phyloP scores from a whole-genome alignment of 2,888 invertebrate species.

The Abrostola triplasia region DNA sequence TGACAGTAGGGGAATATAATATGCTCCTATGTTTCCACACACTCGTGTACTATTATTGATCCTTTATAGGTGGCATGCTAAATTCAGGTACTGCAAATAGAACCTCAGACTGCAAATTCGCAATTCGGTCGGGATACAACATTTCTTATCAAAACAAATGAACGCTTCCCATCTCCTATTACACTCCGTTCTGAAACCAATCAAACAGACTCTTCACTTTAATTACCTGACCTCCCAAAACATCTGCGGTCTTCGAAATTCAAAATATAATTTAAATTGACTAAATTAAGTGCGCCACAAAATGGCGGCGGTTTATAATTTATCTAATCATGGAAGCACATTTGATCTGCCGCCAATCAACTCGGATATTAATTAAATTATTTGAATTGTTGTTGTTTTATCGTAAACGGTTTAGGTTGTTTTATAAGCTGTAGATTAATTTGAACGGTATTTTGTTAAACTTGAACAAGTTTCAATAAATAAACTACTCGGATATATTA shows the following conservation, averaged over 20 bases:
- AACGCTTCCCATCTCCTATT: conserved; percentile 20
- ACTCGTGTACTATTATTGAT: no score
- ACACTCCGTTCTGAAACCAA: conserved; percentile 37
- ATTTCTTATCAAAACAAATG: conserved; percentile 26
- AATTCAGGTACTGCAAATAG: no score
- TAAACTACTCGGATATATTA: no score
- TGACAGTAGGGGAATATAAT: no score
- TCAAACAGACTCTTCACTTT: conserved; percentile 63
- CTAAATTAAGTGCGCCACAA: conserved; percentile 58
- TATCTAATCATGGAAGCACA: conserved; percentile 51
- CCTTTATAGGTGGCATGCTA: no score
- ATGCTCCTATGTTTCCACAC: no score
- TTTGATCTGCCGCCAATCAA: conserved; percentile 50
- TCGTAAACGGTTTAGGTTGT: background rate
- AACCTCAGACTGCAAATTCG: no score
- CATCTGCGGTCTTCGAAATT: conserved; percentile 70
- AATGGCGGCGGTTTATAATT: conserved; percentile 53
- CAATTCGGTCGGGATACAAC: background rate
- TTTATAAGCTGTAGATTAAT: no score
- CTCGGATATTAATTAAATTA: conserved; percentile 51
- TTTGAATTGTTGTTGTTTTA: conserved; percentile 14
- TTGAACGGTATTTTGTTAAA: no score
- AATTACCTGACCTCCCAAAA: conserved; percentile 68
- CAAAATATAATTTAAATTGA: conserved; percentile 65
- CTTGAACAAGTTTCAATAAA: no score